Evolutionary conservation across 2,888 invertebrate genomes (phyloP).

Genomic region (Cerastoderma edule): DNA sequence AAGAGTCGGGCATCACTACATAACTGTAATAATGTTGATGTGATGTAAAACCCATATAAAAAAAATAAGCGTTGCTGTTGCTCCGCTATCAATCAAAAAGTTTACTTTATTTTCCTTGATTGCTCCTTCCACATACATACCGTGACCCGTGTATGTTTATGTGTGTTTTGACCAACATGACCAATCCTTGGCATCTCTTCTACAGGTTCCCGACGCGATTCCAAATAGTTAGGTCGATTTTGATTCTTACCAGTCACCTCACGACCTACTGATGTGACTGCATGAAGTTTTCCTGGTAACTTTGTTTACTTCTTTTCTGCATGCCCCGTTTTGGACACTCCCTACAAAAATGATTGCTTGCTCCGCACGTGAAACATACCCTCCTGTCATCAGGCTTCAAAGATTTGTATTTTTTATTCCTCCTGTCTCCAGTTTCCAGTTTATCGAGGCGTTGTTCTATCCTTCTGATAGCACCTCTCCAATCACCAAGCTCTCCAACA

Average conservation of each 20-base stretch:
- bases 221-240: conserved; percentile 17
- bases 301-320: not conserved
- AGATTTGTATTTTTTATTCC: not conserved
- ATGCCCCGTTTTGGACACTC: conserved; percentile 15
- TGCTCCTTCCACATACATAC: too few species aligned
- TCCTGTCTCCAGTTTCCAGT: not conserved
- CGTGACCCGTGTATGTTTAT: conserved; percentile 13
- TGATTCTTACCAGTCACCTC: conserved; percentile 16
- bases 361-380: conserved; percentile 20
- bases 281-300: conserved; percentile 24
- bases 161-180: conserved; percentile 4
- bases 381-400: not conserved
- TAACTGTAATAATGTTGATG: too few species aligned
- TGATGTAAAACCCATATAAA: too few species aligned
- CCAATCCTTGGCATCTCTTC: conserved; percentile 23
- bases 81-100: conserved; percentile 37
- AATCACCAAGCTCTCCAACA: not conserved
- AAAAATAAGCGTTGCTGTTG: too few species aligned
- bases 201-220: not conserved
- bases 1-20: too few species aligned
- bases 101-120: not conserved
- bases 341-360: conserved; percentile 25
- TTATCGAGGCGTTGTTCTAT: not conserved
- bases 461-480: not conserved
- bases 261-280: conserved; percentile 36